These are phyloP conservation scores for Melierax canorus DNA, from an alignment of 2,113 vertebrate genomes.

Conservation along the genomic window DNA sequence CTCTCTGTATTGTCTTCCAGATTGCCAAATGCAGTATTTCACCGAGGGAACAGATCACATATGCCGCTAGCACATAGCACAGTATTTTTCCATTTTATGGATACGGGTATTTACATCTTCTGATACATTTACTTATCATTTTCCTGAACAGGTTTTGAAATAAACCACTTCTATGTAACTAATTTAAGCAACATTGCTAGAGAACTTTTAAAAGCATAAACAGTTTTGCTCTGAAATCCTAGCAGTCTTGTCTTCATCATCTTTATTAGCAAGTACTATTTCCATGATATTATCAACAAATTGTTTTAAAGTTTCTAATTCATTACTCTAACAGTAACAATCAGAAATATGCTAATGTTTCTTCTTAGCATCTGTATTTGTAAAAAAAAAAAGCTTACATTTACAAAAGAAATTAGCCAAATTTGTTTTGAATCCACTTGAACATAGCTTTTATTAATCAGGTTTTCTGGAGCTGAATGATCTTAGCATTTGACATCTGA, in stretches of 20 bases:
- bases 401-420: conserved; percentile 17
- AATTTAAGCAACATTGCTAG: not conserved
- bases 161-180: not conserved
- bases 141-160: not conserved
- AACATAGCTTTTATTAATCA: not conserved
- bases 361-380: not conserved
- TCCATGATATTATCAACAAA: not conserved
- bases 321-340: not conserved
- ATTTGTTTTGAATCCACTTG: not conserved
- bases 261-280: not conserved
- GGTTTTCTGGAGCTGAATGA: conserved; percentile 42
- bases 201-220: not conserved
- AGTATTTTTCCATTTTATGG: not conserved
- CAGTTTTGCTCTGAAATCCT: not conserved
- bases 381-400: not conserved
- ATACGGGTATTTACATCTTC: not conserved
- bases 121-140: not conserved
- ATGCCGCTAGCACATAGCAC: not conserved
- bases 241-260: not conserved
- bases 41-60: not conserved
- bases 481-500: conserved; percentile 57
- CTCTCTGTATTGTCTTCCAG: not conserved
- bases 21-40: not conserved
- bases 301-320: not conserved
- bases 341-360: not conserved